These are phyloP conservation scores for Pangasius larnaudii DNA, from an alignment of 2,797 vertebrate genomes.

Conservation along the genomic window DNA sequence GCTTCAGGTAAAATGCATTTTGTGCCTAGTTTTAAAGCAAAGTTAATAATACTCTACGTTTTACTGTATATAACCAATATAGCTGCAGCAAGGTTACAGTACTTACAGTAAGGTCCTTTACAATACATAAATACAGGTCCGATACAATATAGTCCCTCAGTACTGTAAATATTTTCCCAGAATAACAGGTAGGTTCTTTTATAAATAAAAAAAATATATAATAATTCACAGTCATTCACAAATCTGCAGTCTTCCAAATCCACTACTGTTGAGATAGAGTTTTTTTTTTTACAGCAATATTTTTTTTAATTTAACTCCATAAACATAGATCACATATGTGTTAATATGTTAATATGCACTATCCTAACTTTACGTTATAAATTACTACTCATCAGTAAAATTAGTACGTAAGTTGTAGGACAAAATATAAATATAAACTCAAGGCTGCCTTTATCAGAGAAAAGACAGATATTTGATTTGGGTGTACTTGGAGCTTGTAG, in stretches of 20 bases:
- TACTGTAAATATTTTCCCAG: neutral
- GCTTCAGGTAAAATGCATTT: neutral
- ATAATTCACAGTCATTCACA: neutral
- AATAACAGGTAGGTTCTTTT: neutral
- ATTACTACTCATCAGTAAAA: neutral
- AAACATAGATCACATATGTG: neutral
- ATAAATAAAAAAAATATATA: no score
- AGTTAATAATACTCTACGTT: neutral
- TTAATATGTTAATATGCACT: neutral
- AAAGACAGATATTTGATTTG: neutral
- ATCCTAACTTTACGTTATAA: neutral
- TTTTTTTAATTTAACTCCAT: no score
- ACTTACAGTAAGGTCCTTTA: neutral
- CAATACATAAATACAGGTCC: no score
- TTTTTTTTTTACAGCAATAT: neutral
- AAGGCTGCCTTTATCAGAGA: neutral
- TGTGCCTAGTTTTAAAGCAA: neutral
- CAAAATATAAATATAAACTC: neutral
- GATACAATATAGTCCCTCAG: neutral
- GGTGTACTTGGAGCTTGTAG: neutral
- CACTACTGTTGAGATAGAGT: neutral
- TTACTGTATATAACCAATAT: neutral
- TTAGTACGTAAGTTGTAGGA: neutral
- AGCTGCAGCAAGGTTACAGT: neutral
- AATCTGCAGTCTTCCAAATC: neutral